Evolutionary conservation across 2,888 invertebrate genomes (phyloP).

Genomic region (Plebejus melissa): DNA sequence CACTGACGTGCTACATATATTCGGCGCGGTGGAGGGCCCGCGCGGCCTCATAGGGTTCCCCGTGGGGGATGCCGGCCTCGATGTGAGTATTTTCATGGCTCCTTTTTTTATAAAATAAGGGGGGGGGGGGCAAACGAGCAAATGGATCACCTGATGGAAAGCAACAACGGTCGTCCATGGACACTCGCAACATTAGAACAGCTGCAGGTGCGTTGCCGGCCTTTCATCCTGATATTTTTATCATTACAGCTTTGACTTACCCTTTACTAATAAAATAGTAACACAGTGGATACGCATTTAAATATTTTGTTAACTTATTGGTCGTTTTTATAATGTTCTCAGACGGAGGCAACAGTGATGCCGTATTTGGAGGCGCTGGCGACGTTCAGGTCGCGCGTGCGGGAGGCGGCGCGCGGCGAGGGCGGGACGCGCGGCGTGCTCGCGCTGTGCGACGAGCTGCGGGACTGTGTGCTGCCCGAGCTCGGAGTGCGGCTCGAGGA

Average conservation of each 20-base stretch:
- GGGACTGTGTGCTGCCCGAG: conserved; percentile 92
- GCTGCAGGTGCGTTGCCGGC: too few relatives aligned
- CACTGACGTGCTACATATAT: conserved; percentile 87
- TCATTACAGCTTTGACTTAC: too few relatives aligned
- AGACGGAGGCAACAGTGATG: conserved; percentile 89
- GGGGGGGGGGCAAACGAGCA: too few relatives aligned
- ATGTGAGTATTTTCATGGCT: conserved; percentile 59
- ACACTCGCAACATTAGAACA: too few relatives aligned
- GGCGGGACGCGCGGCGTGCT: conserved; percentile 81
- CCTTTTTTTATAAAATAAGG: too few relatives aligned
- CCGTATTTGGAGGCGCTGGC: conserved; percentile 93
- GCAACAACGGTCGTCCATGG: too few relatives aligned
- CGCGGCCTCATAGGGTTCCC: conserved; percentile 87
- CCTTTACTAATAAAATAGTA: too few relatives aligned
- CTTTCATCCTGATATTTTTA: too few relatives aligned
- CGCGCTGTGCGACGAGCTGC: conserved; percentile 90
- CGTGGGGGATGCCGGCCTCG: conserved; percentile 59
- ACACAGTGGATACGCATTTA: too few relatives aligned
- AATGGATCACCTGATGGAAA: too few relatives aligned
- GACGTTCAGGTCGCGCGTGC: conserved; percentile 89
- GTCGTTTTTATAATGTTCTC: conserved; percentile 26
- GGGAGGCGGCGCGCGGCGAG: conserved; percentile 81
- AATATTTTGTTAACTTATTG: too few relatives aligned
- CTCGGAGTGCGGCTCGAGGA: conserved; percentile 97
- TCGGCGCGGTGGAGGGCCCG: conserved; percentile 85